Evolutionary conservation across 2,888 invertebrate genomes (phyloP).

Genomic region (Pristionchus mayeri): DNA sequence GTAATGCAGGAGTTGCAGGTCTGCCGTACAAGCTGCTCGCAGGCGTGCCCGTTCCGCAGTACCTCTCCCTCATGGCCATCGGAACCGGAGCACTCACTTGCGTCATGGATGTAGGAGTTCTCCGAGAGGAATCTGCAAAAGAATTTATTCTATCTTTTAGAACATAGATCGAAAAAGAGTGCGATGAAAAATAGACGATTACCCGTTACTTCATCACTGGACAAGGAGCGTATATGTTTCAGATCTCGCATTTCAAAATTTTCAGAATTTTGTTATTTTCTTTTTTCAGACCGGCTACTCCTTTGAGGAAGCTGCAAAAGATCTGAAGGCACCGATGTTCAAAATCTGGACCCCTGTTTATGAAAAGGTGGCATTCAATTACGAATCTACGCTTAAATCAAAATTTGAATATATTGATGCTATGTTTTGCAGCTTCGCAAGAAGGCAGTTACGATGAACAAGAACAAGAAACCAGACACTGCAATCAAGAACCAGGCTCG

Average conservation of each 20-base stretch:
- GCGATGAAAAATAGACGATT: background rate
- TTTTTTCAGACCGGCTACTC: constrained; percentile 8
- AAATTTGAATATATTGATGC: background rate
- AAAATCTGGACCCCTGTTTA: constrained; percentile 18
- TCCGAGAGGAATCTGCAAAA: background rate
- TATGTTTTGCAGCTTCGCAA: background rate
- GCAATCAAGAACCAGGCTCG: constrained; percentile 24
- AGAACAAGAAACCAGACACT: constrained; percentile 4
- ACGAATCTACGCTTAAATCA: no score
- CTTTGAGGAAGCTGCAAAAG: background rate
- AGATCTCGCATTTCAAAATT: no score
- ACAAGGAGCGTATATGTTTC: background rate
- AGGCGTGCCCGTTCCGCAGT: constrained; percentile 7
- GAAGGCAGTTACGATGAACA: background rate
- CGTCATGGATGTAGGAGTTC: background rate
- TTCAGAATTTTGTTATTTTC: background rate
- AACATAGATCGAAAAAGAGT: background rate
- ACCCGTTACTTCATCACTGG: background rate
- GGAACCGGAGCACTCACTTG: constrained; percentile 24
- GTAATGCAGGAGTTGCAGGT: background rate
- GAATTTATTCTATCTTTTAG: no score
- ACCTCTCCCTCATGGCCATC: background rate
- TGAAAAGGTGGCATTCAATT: background rate
- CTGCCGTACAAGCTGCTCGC: background rate
- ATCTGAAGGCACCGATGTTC: background rate